These are phyloP conservation scores for Scomber scombrus DNA, from an alignment of 2,113 vertebrate genomes.

Conservation along the genomic window DNA sequence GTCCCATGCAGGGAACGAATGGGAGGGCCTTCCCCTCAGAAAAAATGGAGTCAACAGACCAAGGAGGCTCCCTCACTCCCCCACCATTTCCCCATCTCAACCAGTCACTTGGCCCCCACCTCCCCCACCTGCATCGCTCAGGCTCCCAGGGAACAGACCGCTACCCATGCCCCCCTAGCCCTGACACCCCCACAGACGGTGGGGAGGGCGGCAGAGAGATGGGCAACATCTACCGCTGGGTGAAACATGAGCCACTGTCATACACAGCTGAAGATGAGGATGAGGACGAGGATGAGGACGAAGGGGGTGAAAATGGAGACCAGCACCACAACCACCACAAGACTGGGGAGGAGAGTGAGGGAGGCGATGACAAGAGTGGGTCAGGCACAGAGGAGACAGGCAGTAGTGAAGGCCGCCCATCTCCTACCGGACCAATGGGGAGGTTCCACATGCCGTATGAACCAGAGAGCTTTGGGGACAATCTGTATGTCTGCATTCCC, in stretches of 20 bases:
- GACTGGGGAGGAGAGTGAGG: slow-evolving; percentile 82
- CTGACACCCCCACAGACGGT: slow-evolving; percentile 88
- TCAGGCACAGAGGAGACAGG: slow-evolving; percentile 95
- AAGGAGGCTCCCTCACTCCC: slow-evolving; percentile 66
- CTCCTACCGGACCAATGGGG: slow-evolving; percentile 88
- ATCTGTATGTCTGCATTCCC: slow-evolving; percentile 98
- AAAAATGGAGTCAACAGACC: slow-evolving; percentile 83
- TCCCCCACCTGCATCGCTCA: slow-evolving; percentile 80
- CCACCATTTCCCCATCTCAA: slow-evolving; percentile 83
- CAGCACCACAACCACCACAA: slow-evolving; percentile 83
- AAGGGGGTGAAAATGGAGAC: slow-evolving; percentile 87
- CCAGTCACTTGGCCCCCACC: slow-evolving; percentile 82
- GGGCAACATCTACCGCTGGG: slow-evolving; percentile 92
- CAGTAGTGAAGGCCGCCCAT: slow-evolving; percentile 94
- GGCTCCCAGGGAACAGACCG: slow-evolving; percentile 78
- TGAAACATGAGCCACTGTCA: slow-evolving; percentile 92
- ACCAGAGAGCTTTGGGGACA: slow-evolving; percentile 97
- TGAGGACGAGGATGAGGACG: slow-evolving; percentile 89
- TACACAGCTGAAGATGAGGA: slow-evolving; percentile 91
- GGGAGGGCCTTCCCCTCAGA: slow-evolving; percentile 82
- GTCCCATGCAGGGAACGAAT: slow-evolving; percentile 83
- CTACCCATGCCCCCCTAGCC: slow-evolving; percentile 80
- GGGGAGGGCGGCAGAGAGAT: slow-evolving; percentile 78
- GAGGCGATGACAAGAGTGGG: slow-evolving; percentile 91
- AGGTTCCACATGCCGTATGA: slow-evolving; percentile 95